Evolutionary conservation across 2,113 vertebrate genomes (phyloP), one percentile per base, ranked within the genome.

Genomic region (Ctenodactylus gundi): DNA sequence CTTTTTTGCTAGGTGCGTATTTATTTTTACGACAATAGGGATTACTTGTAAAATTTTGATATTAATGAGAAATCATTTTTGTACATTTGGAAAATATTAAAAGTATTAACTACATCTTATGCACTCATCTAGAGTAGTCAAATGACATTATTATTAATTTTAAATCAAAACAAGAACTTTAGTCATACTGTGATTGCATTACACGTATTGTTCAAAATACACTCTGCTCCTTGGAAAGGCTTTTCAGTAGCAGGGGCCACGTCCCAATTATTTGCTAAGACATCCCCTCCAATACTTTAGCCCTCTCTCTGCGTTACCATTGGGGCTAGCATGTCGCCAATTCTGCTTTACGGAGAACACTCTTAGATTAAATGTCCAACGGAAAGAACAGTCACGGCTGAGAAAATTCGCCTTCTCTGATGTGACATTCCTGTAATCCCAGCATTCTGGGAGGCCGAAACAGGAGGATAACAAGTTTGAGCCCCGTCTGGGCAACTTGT

Each of bases 291-390:
- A 6, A 1, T 39, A 68, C 27, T 78, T 91, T 51, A 83, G 41
- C 53, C 67, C n/a, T 49, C 3, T 73, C 62, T n/a, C 20, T 92
- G 20, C 85, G 49, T 85, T 93, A 60, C 53, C 51, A 27, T 27
- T 88, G 25, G 41, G 29, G 23, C 34, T 70, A 36, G 60, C 39
- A 53, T 70, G 31, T 75, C 31, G 17, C n/a, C 23, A 20, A 36
- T 46, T 81, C 31, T 58, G 77, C 34, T 64, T 67, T 51, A 60
- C 21, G 82, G 23, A 73, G 27, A 31, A 81, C 62, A 73, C 9
- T 88, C 91, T 72, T 20, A 25, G 87, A 90, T 62, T 85, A 60
- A 85, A 27, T 39, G 53, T 90, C 73, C 44, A 73, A 82, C 60
- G 60, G 44, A 83, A 44, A 39, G 46, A 34, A 90, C 92, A 70